These are phyloP conservation scores for Tupaia tana DNA, from an alignment of 2,113 vertebrate species.

Conservation along the genomic window DNA sequence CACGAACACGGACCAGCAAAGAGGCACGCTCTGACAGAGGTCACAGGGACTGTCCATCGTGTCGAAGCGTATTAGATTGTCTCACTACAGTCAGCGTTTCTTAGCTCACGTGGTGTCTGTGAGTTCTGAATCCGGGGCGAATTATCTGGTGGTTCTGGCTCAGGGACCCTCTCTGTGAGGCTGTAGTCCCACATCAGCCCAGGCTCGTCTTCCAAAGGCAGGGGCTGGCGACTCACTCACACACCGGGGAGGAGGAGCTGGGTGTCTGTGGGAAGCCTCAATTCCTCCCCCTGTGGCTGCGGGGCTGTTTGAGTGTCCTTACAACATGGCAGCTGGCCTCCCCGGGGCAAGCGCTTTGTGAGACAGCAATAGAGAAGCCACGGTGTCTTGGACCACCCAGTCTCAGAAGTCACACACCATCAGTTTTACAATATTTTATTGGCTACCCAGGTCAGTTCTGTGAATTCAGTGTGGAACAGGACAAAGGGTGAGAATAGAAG, in stretches of 20 bases:
- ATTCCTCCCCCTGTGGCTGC: background rate
- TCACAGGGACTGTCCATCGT: background rate
- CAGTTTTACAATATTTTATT: background rate
- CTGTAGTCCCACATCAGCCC: background rate
- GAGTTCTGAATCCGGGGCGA: background rate
- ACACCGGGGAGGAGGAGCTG: background rate
- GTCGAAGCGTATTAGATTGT: background rate
- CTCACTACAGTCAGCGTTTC: background rate
- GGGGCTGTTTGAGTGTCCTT: background rate
- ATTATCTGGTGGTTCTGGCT: background rate
- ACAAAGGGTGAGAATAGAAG: background rate
- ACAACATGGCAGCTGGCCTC: background rate
- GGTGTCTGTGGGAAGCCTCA: background rate
- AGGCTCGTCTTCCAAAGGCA: background rate
- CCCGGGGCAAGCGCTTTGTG: background rate
- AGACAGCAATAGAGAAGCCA: background rate
- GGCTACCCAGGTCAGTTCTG: background rate
- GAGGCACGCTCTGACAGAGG: background rate
- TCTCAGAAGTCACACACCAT: background rate
- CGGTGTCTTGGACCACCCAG: background rate
- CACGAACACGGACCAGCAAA: background rate
- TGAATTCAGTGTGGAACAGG: background rate
- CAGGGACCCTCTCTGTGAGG: background rate
- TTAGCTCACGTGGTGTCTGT: background rate
- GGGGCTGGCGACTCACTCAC: background rate